Evolutionary conservation across 2,113 vertebrate genomes (phyloP).

Genomic region (Talpa occidentalis): DNA sequence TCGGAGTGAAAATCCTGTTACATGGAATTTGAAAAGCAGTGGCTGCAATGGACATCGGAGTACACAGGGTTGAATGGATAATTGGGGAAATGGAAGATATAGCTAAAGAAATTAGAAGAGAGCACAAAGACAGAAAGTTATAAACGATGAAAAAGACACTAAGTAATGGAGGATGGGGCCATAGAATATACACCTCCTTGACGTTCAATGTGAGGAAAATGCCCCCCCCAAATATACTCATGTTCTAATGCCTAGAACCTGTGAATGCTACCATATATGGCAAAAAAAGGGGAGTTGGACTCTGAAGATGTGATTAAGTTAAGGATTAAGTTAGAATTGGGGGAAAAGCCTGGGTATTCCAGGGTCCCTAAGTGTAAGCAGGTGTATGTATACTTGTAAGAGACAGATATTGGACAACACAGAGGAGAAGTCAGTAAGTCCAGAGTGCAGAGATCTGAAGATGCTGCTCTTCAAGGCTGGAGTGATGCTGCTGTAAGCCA

Average conservation of each 20-base stretch:
- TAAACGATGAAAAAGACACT: background rate
- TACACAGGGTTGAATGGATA: background rate
- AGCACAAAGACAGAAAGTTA: background rate
- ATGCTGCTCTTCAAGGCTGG: background rate
- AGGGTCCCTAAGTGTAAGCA: background rate
- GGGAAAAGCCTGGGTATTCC: background rate
- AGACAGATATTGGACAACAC: background rate
- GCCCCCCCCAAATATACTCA: background rate
- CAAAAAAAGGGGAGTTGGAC: background rate
- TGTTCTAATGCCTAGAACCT: background rate
- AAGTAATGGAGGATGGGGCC: background rate
- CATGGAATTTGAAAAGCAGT: background rate
- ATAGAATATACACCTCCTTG: accelerated
- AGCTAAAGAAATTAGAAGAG: background rate
- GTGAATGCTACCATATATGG: background rate
- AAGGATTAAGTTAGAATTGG: background rate
- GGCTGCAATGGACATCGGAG: background rate
- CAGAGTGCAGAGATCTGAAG: background rate
- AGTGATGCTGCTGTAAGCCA: too few relatives aligned
- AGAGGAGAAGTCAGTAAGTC: background rate
- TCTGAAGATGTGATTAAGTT: background rate
- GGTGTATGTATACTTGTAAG: background rate
- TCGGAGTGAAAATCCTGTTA: background rate
- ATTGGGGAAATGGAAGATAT: background rate
- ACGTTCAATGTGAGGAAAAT: background rate